Base-by-base conservation (phyloP, 2,888 invertebrate genomes). In the Nomada flava region DNA sequence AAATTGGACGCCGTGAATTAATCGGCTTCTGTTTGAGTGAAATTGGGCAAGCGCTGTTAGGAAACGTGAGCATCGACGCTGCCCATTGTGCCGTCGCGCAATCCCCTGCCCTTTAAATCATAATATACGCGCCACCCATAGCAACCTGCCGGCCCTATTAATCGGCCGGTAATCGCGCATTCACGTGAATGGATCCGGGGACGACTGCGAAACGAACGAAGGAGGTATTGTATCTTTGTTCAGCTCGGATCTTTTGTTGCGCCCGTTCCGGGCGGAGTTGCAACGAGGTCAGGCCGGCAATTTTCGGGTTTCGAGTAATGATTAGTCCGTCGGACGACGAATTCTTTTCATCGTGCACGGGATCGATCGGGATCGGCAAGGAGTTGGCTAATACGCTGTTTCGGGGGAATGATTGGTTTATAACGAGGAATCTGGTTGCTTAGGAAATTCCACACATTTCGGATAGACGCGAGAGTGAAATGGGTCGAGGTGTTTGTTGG, bases 1-100 rank as follows among this genome's bases (percentile, higher is more conserved):
- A 88, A 93, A 93, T 93, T 92, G 93, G 90, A 93, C 91, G 92
- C 93, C 90, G 90, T 89, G 91, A 92, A 93, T 93, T 94, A 94
- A 94, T 94, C 93, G 93, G 93, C 93, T 93, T 93, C 93, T 93
- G 89, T 92, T 92, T 91, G 92, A 92, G 91, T 91, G 91, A 92
- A 92, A 92, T 92, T 92, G 92, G 91, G 92, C 92, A 93, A 92
- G 92, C 91, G 92, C 91, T 92, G 92, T 92, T 92, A 89, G 90
- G 91, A 91, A 90, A 92, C 91, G 90, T 89, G 92, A 92, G 91
- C 91, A 89, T 88, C 91, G 88, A 84, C 82, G 81, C 78, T 77
- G 79, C 29, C 84, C 84, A 89, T 90, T 89, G 88, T 89, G 57
- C 1, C 65, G 29, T 55, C 72, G 72, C 44, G 57, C 70, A 69